These are phyloP conservation scores for Heloderma charlesbogerti DNA, from an alignment of 2,113 vertebrate species.

Conservation along the genomic window DNA sequence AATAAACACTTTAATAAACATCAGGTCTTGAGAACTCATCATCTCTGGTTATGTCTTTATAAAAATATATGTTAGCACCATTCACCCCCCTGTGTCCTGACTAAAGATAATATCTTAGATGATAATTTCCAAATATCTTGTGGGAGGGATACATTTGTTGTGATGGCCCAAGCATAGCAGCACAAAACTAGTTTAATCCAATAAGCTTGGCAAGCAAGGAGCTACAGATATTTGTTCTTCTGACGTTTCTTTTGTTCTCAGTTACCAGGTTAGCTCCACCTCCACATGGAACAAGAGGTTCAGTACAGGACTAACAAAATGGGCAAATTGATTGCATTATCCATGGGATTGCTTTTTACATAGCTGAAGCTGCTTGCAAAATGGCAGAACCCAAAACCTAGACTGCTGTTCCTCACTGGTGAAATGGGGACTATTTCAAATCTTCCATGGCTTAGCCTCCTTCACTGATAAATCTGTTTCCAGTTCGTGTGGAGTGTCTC, in stretches of 20 bases:
- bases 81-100: constrained; percentile 51
- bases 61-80: constrained; percentile 66
- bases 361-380: neutral
- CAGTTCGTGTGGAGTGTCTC: no score
- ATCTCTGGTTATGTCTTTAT: constrained; percentile 62
- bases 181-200: constrained; percentile 52
- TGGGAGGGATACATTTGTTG: constrained; percentile 46
- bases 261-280: neutral
- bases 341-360: neutral
- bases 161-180: constrained; percentile 57
- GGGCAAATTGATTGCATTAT: neutral
- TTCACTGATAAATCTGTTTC: no score
- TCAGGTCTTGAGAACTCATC: constrained; percentile 69
- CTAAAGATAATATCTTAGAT: constrained; percentile 62
- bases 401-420: no score
- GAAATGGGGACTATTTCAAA: neutral
- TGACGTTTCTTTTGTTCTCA: constrained; percentile 10
- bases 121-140: constrained; percentile 53
- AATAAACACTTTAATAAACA: constrained; percentile 79
- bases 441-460: neutral
- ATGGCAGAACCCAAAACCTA: neutral
- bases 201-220: constrained; percentile 33
- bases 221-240: constrained; percentile 40
- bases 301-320: neutral
- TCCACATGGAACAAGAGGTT: neutral